Base-by-base conservation (phyloP, 1,140 invertebrate genomes). In the Lasioglossum albipes region DNA sequence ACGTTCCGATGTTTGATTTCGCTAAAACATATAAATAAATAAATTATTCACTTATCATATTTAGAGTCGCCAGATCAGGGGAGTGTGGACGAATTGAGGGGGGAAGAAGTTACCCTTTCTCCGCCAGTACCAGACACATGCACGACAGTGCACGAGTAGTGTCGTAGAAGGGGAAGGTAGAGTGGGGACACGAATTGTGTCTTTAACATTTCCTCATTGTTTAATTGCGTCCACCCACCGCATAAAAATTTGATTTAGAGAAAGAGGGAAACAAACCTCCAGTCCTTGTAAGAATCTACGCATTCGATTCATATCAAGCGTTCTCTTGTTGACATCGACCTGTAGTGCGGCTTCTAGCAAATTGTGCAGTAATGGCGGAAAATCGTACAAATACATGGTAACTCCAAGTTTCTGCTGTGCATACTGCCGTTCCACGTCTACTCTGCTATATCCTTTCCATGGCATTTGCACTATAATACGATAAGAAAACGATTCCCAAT, bases 1-100 rank as follows among this genome's bases (percentile, higher is more conserved):
- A 91, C 75, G 27, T 90, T 91, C 18, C 88, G 87, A 79, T 91
- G 91, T 18, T 87, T 89, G 65, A 91, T 90, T 83, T 91, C 79
- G 2, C n/a, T n/a, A n/a, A n/a, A n/a, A n/a, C n/a, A n/a, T n/a
- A n/a, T n/a, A n/a, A n/a, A n/a, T n/a, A n/a, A n/a, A n/a, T n/a
- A n/a, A n/a, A n/a, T n/a, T n/a, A n/a, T n/a, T n/a, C n/a, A n/a
- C n/a, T n/a, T n/a, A n/a, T n/a, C n/a, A n/a, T n/a, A n/a, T n/a
- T n/a, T n/a, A n/a, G n/a, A n/a, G n/a, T n/a, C n/a, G n/a, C n/a
- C n/a, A n/a, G n/a, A n/a, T n/a, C n/a, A n/a, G n/a, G n/a, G n/a
- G n/a, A n/a, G n/a, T n/a, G n/a, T n/a, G n/a, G n/a, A n/a, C n/a
- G n/a, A n/a, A n/a, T n/a, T n/a, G n/a, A n/a, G n/a, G n/a, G n/a